Percentiles rank a stretch among this genome's conserved stretches.
phyloP scores from a whole-genome alignment of 2,888 invertebrate genomes.

The Stenodema calcarata region DNA sequence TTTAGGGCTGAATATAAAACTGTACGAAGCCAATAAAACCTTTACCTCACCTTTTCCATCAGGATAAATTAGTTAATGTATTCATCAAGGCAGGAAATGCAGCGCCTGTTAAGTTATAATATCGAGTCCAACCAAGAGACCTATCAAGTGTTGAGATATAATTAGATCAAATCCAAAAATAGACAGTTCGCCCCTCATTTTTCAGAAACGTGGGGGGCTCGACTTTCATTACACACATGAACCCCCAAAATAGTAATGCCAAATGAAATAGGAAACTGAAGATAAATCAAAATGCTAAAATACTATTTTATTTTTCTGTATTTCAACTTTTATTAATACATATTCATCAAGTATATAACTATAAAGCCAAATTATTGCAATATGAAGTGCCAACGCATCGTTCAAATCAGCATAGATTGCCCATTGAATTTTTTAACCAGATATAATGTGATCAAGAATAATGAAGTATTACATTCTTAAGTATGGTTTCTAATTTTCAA shows the following conservation, averaged over 20 bases:
- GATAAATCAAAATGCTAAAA: conserved; percentile 12
- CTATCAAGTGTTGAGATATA: background rate
- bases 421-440: background rate
- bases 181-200: background rate
- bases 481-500: background rate
- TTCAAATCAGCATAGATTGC: conserved; percentile 24
- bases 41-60: too few relatives aligned
- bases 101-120: background rate
- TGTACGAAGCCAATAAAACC: too few relatives aligned
- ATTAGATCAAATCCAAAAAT: background rate
- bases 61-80: too few relatives aligned
- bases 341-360: conserved; percentile 29
- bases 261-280: background rate
- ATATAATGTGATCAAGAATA: background rate
- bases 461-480: background rate
- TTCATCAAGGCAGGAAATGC: too few relatives aligned
- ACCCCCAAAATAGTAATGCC: background rate
- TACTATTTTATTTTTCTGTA: conserved; percentile 41
- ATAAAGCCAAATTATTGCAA: conserved; percentile 49
- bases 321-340: conserved; percentile 44
- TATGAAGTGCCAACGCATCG: conserved; percentile 30
- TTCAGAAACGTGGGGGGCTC: background rate
- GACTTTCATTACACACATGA: background rate
- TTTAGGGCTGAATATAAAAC: too few relatives aligned
- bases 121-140: background rate